Conservation (phyloP, 1,140 invertebrate species). For the Zaprionus vittiger region DNA sequence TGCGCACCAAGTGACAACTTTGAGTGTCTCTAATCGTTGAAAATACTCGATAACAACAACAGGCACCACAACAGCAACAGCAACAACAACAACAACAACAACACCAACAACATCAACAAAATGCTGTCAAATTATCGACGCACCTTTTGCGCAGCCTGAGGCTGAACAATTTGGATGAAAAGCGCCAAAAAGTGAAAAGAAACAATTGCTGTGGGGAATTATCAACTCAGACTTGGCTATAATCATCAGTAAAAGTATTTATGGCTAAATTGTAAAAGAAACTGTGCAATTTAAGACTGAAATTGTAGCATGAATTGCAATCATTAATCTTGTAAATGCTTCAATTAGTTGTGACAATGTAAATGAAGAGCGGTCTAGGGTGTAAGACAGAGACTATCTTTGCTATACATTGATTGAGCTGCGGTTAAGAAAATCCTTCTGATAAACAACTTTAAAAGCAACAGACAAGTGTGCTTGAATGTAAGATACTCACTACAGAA, state of each 20-base stretch:
- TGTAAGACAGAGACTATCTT: not conserved
- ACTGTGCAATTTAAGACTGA: not conserved
- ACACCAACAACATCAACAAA: not conserved
- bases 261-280: not conserved
- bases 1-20: conserved; percentile 34
- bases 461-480: too few species aligned
- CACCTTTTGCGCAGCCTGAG: conserved; percentile 43
- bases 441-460: too few species aligned
- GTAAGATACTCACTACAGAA: too few species aligned
- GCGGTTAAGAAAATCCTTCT: too few species aligned
- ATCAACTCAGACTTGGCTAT: not conserved
- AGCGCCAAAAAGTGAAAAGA: conserved; percentile 65
- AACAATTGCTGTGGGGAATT: conserved; percentile 22
- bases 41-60: conserved; percentile 19
- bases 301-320: not conserved
- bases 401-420: too few species aligned
- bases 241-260: not conserved
- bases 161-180: conserved; percentile 53
- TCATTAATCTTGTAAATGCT: not conserved
- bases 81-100: not conserved
- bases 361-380: not conserved
- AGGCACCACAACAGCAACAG: too few species aligned
- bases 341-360: not conserved
- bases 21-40: conserved; percentile 41
- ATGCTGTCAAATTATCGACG: conserved; percentile 37